phyloP scores from a whole-genome alignment of 2,797 vertebrate species.

The Helarctos malayanus region DNA sequence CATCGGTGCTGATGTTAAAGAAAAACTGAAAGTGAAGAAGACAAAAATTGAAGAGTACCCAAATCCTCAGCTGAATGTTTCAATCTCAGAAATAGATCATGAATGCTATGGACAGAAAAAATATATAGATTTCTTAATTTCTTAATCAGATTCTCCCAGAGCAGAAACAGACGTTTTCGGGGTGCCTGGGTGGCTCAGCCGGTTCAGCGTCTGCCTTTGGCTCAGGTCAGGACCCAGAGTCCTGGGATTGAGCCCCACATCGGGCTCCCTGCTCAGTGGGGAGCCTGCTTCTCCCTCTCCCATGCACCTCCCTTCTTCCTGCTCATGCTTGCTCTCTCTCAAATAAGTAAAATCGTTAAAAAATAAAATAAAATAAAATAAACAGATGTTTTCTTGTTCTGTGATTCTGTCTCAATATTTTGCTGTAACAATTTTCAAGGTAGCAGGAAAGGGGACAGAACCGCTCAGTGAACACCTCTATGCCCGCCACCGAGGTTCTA shows the following conservation, averaged over 20 bases:
- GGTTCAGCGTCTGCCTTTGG: not conserved
- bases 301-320: not conserved
- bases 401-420: not conserved
- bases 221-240: not conserved
- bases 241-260: not conserved
- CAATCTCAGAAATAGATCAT: not conserved
- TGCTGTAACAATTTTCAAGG: not conserved
- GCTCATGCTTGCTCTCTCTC: not conserved
- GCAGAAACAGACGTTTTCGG: not conserved
- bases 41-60: not conserved
- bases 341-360: not conserved
- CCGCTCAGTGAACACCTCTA: fast-evolving
- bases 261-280: not conserved
- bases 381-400: not conserved
- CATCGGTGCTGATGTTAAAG: constrained; percentile 91
- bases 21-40: constrained; percentile 90
- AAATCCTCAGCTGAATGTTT: not conserved
- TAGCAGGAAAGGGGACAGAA: not conserved
- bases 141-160: not conserved
- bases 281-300: not conserved
- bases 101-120: not conserved
- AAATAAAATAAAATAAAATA: not conserved
- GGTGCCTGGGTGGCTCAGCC: not conserved
- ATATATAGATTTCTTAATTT: not conserved
- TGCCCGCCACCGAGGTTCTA: not conserved